Percentiles rank a stretch among this genome's conserved stretches.
These are phyloP conservation scores for Bothrops alternatus DNA, from an alignment of 2,797 vertebrate species.

Conservation along the genomic window DNA sequence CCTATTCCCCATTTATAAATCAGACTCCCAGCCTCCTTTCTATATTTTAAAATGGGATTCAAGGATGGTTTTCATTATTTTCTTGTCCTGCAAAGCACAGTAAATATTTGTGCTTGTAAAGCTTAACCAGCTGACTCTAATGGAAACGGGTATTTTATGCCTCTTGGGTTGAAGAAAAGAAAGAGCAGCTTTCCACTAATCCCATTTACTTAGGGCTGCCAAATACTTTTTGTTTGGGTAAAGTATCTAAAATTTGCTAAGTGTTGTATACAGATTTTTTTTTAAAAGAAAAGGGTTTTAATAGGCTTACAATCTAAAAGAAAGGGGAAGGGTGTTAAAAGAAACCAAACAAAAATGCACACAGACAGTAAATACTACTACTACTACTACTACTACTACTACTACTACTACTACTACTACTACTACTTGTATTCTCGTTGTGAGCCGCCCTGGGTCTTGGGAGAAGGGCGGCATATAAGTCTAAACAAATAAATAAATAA, in stretches of 20 bases:
- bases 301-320: background rate
- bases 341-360: background rate
- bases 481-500: no score
- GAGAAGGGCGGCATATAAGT: no score
- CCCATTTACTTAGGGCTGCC: background rate
- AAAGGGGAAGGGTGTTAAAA: background rate
- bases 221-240: background rate
- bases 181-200: background rate
- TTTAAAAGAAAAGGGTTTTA: background rate
- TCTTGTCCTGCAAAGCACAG: conserved; percentile 34
- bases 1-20: conserved; percentile 38
- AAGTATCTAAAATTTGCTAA: background rate
- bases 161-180: background rate
- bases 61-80: conserved; percentile 46
- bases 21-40: conserved; percentile 42
- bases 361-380: background rate
- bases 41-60: conserved; percentile 52
- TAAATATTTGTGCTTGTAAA: conserved; percentile 66
- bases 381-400: no score
- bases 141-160: conserved; percentile 53
- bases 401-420: no score
- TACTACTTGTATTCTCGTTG: no score
- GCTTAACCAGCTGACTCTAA: conserved; percentile 52
- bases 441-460: no score
- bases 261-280: background rate